Evolutionary conservation across 2,113 vertebrate genomes (phyloP), one percentile per base, ranked within the genome.

Genomic region (Neotoma lepida): DNA sequence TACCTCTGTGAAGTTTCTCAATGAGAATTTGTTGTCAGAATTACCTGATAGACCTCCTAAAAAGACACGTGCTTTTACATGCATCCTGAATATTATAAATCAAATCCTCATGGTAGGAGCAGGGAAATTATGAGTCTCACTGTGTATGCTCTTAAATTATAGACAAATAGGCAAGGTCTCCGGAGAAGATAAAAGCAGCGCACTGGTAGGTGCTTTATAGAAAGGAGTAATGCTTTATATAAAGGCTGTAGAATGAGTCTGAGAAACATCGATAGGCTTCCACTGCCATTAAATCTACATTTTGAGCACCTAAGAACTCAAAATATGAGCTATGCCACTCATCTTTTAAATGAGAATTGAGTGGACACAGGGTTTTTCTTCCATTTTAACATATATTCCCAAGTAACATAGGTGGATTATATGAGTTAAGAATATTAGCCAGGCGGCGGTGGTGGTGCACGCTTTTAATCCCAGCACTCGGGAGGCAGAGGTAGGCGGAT

Each of bases 161-260:
- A 89, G 68, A 28, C 8, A 49, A 78, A 49, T 3, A 51, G 20
- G 6, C 24, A 28, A 14, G 22, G n/a, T 24, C 18, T 17, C 2
- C 39, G 58, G 28, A 6, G 9, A n/a, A n/a, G n/a, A n/a, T n/a
- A n/a, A 70, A 86, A 22, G 0, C 0, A 61, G n/a, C 54, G 9
- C n/a, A n/a, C 4, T 41, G 3, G 0, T 44, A 9, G 14, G 17
- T 28, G 12, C 18, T 82, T 49, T 22, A 8, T 28, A 0, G 12
- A 46, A 18, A 76, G 76, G 3, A 89, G 86, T 39, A 14, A n/a
- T 28, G 12, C 18, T 82, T 49, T 22, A 8, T 28, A 0, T 9
- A 46, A 18, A 74, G 76, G 13, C 41, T 73, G 0, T 46, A 3
- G 51, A 51, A 35, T 35, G 26, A 44, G 54, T 4, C 0, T 24